These are phyloP conservation scores for Myodes glareolus DNA, from an alignment of 2,113 vertebrate genomes.

Conservation along the genomic window DNA sequence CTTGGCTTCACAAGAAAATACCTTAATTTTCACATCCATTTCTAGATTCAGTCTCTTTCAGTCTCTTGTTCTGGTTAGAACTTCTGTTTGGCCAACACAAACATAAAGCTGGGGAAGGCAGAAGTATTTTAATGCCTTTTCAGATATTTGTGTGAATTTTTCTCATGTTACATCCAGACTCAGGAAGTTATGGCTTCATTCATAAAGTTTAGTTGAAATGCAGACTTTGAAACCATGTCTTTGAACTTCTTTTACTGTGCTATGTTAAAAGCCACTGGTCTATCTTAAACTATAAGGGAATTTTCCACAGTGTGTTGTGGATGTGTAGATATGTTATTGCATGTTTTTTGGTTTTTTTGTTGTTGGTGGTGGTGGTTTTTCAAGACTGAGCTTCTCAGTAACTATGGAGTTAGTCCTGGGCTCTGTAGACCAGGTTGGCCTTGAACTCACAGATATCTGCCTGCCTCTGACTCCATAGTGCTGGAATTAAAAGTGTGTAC, in stretches of 20 bases:
- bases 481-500: too few species aligned
- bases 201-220: constrained; percentile 1
- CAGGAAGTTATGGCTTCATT: neutral
- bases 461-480: too few species aligned
- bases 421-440: too few species aligned
- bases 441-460: too few species aligned
- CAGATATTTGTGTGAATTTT: neutral
- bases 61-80: constrained; percentile 37
- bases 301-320: neutral
- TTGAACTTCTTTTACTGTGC: neutral
- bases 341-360: too few species aligned
- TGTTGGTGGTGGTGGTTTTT: too few species aligned
- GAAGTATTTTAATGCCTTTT: neutral
- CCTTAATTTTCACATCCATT: neutral
- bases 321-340: neutral
- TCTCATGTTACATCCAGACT: neutral
- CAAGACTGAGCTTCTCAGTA: too few species aligned
- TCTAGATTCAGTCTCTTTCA: constrained; percentile 12
- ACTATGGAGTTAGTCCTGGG: too few species aligned
- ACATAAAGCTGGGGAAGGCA: neutral
- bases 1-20: neutral
- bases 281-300: neutral
- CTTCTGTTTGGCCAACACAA: neutral
- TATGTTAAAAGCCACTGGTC: constrained; percentile 7
- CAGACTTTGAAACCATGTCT: neutral